These are phyloP conservation scores for Lepus timidus DNA, from an alignment of 2,113 vertebrate species.

Conservation along the genomic window DNA sequence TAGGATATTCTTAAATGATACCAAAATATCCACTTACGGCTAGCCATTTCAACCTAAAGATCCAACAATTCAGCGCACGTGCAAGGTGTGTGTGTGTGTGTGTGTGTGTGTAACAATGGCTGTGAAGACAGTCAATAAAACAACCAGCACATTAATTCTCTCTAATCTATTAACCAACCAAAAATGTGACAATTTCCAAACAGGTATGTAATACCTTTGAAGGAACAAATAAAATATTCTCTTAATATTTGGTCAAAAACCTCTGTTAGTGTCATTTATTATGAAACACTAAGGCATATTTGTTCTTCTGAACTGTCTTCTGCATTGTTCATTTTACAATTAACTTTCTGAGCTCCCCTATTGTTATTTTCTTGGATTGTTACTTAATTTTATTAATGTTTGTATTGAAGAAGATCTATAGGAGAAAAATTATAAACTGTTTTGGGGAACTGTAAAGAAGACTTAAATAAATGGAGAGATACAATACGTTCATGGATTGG, in stretches of 20 bases:
- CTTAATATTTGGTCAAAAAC: conserved; percentile 55
- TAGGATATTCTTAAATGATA: conserved; percentile 1
- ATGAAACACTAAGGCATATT: conserved; percentile 15
- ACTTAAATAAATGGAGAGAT: background rate
- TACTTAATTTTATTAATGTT: conserved; percentile 53
- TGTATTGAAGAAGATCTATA: background rate
- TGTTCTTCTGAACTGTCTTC: conserved; percentile 12
- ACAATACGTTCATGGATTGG: conserved; percentile 19
- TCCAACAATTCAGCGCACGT: background rate
- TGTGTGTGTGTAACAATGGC: background rate
- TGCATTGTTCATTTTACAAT: conserved; percentile 33
- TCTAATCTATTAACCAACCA: conserved; percentile 36
- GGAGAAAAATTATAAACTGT: conserved; percentile 47
- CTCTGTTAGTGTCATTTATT: background rate
- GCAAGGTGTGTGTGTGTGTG: too few relatives aligned
- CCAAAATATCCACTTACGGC: conserved; percentile 52
- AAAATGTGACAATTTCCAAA: conserved; percentile 52
- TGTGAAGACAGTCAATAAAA: background rate
- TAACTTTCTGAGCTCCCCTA: conserved; percentile 7
- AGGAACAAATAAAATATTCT: conserved; percentile 9
- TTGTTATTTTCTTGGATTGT: conserved; percentile 5
- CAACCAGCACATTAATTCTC: background rate
- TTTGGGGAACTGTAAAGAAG: conserved; percentile 22
- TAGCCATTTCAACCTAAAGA: conserved; percentile 56
- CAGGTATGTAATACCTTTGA: background rate